A percentile compares a stretch with the other conserved stretches of the same genome.
Conservation (phyloP, 1,140 invertebrate species). For the Stenopsyche tienmushanensis region DNA sequence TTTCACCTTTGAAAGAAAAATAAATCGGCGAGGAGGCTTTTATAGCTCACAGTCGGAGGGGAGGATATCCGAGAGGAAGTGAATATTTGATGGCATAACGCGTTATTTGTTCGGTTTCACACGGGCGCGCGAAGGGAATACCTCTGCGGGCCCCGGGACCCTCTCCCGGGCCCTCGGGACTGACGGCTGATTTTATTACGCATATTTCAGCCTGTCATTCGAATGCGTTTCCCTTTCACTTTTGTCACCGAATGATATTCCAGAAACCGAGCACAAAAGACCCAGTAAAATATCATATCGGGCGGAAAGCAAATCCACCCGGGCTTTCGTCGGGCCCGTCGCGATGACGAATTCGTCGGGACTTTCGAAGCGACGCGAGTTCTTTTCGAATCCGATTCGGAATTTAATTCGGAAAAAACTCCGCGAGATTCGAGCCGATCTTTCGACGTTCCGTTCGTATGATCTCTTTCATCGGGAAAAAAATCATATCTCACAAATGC, state of each 20-base stretch:
- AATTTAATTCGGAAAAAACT: too few relatives aligned
- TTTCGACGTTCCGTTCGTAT: too few relatives aligned
- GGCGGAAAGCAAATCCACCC: too few relatives aligned
- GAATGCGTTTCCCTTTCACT: conserved; percentile 7
- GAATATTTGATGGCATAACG: conserved; percentile 42
- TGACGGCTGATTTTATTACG: conserved; percentile 41
- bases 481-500: too few relatives aligned
- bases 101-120: conserved; percentile 42
- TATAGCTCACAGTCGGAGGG: not conserved
- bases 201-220: conserved; percentile 40
- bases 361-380: too few relatives aligned
- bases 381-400: too few relatives aligned
- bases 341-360: not conserved
- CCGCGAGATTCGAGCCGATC: too few relatives aligned
- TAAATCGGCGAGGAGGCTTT: not conserved
- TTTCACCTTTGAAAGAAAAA: too few relatives aligned
- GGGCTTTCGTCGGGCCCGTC: too few relatives aligned
- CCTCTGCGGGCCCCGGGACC: conserved; percentile 1
- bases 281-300: not conserved
- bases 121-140: conserved; percentile 37
- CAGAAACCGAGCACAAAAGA: not conserved
- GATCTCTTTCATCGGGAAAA: too few relatives aligned
- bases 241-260: not conserved
- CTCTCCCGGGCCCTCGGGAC: not conserved
- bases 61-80: conserved; percentile 24